A percentile compares a stretch with the other conserved stretches of the same genome.
Evolutionary conservation across 2,888 invertebrate genomes (phyloP).

Genomic region (Cephus rjabovi): DNA sequence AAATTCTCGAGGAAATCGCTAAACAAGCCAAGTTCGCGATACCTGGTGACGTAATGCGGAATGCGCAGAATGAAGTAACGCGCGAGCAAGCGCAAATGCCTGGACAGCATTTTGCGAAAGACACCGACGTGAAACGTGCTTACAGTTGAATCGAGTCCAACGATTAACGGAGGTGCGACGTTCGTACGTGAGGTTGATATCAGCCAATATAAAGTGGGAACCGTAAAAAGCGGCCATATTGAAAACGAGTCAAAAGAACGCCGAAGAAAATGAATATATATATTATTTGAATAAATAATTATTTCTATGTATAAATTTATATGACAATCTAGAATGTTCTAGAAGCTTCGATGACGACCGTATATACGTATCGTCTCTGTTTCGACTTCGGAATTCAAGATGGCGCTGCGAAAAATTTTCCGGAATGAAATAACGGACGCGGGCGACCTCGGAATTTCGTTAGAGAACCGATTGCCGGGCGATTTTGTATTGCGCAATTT

Average conservation of each 20-base stretch:
- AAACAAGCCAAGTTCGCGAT: constrained; percentile 37
- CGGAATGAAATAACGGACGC: not conserved
- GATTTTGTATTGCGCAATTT: not conserved
- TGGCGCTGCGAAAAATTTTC: not conserved
- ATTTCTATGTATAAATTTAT: not conserved
- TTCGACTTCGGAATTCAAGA: not conserved
- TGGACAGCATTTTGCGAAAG: constrained; percentile 26
- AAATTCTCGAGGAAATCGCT: not conserved
- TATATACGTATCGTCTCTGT: not conserved
- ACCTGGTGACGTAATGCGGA: constrained; percentile 26
- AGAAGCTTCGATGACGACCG: not conserved
- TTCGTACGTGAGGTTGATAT: not conserved
- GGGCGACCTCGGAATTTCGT: not conserved
- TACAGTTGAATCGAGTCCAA: not conserved
- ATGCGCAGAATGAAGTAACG: constrained; percentile 49
- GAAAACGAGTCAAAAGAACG: not conserved
- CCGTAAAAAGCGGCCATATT: not conserved
- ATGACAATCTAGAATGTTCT: not conserved
- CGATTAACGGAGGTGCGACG: not conserved
- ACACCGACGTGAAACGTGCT: not conserved
- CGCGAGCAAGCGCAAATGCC: constrained; percentile 33
- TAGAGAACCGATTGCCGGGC: not conserved
- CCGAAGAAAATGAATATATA: not conserved
- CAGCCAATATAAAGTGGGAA: not conserved
- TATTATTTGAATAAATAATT: not conserved